These are phyloP conservation scores for Trinectes maculatus DNA, from an alignment of 2,113 vertebrate species.

Conservation along the genomic window DNA sequence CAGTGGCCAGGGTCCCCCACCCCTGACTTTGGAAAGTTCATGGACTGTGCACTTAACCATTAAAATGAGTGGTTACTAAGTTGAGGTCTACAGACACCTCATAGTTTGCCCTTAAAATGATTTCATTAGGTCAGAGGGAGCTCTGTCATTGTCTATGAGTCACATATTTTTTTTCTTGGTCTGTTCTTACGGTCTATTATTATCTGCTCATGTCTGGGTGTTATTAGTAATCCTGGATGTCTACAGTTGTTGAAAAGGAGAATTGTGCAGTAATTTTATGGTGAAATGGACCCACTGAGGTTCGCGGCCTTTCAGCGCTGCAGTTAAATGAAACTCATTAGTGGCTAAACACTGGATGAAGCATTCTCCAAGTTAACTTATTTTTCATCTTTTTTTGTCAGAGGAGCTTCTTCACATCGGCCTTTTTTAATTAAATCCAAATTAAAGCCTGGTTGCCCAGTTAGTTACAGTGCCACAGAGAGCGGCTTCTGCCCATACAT, in stretches of 20 bases:
- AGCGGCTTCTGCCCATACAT: conserved; percentile 33
- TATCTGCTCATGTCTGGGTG: conserved; percentile 12
- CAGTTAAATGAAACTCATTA: conserved; percentile 67
- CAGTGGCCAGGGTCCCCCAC: too few relatives aligned
- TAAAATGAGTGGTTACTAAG: background rate
- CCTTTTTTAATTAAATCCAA: conserved; percentile 64
- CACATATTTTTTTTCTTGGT: conserved; percentile 9
- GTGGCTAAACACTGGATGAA: conserved; percentile 51
- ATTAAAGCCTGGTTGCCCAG: conserved; percentile 54
- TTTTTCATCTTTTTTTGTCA: conserved; percentile 51
- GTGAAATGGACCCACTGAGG: conserved; percentile 41
- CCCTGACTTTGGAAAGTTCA: too few relatives aligned
- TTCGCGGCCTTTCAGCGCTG: conserved; percentile 64
- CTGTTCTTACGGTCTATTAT: conserved; percentile 12
- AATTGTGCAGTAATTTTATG: conserved; percentile 39
- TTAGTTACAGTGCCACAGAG: conserved; percentile 49
- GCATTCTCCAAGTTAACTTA: conserved; percentile 46
- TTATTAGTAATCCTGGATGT: conserved; percentile 22
- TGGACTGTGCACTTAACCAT: background rate
- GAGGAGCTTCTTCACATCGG: conserved; percentile 51
- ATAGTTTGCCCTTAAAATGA: background rate
- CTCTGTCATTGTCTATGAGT: conserved; percentile 5
- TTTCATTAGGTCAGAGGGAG: background rate
- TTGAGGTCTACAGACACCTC: background rate
- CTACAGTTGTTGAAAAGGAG: conserved; percentile 28